Evolutionary conservation across 2,888 invertebrate species (phyloP).

Genomic region (Drosophila bunnanda): DNA sequence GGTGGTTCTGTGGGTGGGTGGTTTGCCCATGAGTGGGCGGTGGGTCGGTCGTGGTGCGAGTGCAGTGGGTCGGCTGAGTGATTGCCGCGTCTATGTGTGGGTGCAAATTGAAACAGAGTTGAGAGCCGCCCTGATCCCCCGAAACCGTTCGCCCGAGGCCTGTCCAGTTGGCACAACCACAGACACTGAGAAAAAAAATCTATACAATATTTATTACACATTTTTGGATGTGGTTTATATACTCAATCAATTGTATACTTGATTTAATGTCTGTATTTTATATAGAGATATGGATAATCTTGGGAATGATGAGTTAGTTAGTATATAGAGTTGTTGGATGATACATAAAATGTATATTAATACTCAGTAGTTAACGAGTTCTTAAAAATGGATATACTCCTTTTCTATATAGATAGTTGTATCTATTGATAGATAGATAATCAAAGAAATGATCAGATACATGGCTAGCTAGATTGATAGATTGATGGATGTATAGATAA

Average conservation of each 20-base stretch:
- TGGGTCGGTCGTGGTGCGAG: constrained; percentile 10
- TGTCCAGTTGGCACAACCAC: constrained; percentile 18
- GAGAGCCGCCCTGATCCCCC: constrained; percentile 36
- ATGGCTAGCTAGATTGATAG: too few relatives aligned
- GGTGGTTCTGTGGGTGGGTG: not conserved
- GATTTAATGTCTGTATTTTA: not conserved
- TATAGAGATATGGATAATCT: not conserved
- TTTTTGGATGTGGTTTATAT: not conserved
- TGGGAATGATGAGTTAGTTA: not conserved
- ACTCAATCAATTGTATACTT: not conserved
- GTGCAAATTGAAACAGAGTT: constrained; percentile 79
- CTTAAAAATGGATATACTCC: too few relatives aligned
- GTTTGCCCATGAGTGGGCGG: not conserved
- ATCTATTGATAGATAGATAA: too few relatives aligned
- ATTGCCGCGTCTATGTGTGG: constrained; percentile 63
- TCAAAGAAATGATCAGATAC: too few relatives aligned
- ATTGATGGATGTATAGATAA: too few relatives aligned
- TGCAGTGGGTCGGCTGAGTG: constrained; percentile 65
- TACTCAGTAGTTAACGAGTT: too few relatives aligned
- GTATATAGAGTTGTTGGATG: not conserved
- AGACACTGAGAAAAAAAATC: not conserved
- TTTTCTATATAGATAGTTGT: too few relatives aligned
- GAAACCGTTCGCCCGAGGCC: constrained; percentile 15
- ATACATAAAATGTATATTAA: not conserved
- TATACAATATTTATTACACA: not conserved